phyloP scores from a whole-genome alignment of 2,113 vertebrate genomes.

The Oreochromis aureus region DNA sequence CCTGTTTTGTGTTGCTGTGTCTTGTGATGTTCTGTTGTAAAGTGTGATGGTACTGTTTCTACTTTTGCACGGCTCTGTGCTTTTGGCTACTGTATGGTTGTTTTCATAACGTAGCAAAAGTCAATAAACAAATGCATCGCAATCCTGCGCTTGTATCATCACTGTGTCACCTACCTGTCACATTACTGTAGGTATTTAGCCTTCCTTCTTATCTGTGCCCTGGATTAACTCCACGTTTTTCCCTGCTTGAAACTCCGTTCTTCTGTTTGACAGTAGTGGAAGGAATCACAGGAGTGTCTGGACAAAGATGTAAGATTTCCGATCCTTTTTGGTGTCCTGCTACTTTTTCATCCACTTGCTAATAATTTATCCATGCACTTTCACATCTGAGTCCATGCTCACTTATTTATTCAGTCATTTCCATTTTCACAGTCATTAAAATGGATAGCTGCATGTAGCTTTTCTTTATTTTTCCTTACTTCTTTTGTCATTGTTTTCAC shows the following conservation, averaged over 20 bases:
- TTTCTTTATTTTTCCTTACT: neutral
- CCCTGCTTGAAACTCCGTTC: neutral
- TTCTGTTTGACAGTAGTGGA: slow-evolving; percentile 32
- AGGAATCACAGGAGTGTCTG: slow-evolving; percentile 64
- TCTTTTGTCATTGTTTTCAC: neutral
- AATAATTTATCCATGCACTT: neutral
- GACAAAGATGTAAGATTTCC: slow-evolving; percentile 69
- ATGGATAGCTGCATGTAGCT: neutral
- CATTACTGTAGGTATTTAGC: neutral
- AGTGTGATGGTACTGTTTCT: neutral
- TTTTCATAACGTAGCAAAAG: neutral
- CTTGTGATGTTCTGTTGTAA: neutral
- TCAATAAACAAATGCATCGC: slow-evolving; percentile 47
- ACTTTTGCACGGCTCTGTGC: slow-evolving; percentile 6
- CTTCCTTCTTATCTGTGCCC: neutral
- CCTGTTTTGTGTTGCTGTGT: neutral
- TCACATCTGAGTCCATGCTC: neutral
- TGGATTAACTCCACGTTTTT: neutral
- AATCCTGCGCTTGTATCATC: neutral
- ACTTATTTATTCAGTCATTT: neutral
- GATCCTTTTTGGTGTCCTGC: neutral
- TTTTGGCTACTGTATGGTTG: slow-evolving; percentile 9
- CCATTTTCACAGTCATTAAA: neutral
- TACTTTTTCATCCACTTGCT: neutral
- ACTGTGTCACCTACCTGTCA: neutral